These are phyloP conservation scores for Solenopsis fugax DNA, from an alignment of 1,140 invertebrate species.

Conservation along the genomic window DNA sequence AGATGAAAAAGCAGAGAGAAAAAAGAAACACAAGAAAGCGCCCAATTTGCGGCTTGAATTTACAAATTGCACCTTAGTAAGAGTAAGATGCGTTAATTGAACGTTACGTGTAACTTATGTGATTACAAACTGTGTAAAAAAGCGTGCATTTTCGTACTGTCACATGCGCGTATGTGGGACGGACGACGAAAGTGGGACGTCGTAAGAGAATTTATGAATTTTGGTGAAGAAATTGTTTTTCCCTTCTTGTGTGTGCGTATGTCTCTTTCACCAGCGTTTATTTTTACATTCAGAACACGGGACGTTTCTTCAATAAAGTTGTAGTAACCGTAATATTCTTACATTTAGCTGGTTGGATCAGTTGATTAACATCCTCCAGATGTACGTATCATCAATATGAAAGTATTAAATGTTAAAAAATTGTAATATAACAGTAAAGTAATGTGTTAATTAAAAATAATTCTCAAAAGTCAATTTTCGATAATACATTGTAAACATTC, in stretches of 20 bases:
- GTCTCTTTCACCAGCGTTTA: conserved; percentile 10
- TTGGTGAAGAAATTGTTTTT: conserved; percentile 22
- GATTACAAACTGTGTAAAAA: neutral
- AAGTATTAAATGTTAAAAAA: neutral
- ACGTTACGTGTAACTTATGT: neutral
- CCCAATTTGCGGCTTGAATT: neutral
- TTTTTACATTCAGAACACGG: neutral
- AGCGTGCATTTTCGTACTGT: neutral
- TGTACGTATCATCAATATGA: neutral
- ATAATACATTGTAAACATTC: neutral
- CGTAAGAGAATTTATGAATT: conserved; percentile 40
- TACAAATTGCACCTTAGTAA: neutral
- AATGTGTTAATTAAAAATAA: neutral
- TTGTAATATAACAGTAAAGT: neutral
- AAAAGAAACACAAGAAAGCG: neutral
- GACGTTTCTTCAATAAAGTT: neutral
- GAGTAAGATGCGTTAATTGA: neutral
- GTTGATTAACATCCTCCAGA: neutral
- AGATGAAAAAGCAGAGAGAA: neutral
- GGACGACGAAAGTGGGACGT: conserved; percentile 38
- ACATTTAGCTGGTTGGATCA: neutral
- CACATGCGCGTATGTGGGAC: conserved; percentile 16
- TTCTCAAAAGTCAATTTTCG: neutral
- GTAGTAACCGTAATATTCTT: conserved; percentile 1
- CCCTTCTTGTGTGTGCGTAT: neutral